These are phyloP conservation scores for Protobothrops mucrosquamatus DNA, from an alignment of 2,113 vertebrate species.

Conservation along the genomic window DNA sequence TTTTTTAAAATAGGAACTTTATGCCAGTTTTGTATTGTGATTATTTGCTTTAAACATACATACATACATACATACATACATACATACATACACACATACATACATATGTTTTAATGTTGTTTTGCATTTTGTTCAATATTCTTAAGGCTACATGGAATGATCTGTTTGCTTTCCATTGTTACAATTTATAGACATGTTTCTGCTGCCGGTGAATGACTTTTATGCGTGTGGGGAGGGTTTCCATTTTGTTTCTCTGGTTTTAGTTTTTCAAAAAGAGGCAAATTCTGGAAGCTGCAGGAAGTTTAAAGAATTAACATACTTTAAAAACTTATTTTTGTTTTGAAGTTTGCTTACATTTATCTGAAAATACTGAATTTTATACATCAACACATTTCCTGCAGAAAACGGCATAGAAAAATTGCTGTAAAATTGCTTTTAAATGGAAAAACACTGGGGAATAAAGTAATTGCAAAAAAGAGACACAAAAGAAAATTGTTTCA, in stretches of 20 bases:
- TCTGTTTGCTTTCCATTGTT: slow-evolving; percentile 46
- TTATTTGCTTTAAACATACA: slow-evolving; percentile 61
- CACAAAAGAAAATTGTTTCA: slow-evolving; percentile 41
- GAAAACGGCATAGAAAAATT: slow-evolving; percentile 34
- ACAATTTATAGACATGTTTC: slow-evolving; percentile 38
- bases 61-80: too few species aligned
- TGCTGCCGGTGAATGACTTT: slow-evolving; percentile 22
- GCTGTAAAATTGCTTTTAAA: slow-evolving; percentile 30
- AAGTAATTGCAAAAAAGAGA: slow-evolving; percentile 28
- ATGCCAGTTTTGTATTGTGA: slow-evolving; percentile 55
- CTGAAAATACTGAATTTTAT: slow-evolving; percentile 25
- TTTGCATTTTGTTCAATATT: slow-evolving; percentile 59
- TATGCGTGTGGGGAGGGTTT: not conserved
- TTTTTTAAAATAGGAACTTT: slow-evolving; percentile 46
- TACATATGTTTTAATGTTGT: slow-evolving; percentile 66
- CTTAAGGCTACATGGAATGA: slow-evolving; percentile 55
- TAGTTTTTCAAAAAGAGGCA: not conserved
- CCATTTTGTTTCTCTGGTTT: not conserved
- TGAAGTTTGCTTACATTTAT: slow-evolving; percentile 29
- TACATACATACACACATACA: slow-evolving; percentile 14
- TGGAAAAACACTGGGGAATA: slow-evolving; percentile 32
- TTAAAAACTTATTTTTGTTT: slow-evolving; percentile 39
- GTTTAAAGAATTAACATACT: slow-evolving; percentile 25
- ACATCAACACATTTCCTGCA: slow-evolving; percentile 15
- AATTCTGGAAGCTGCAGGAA: slow-evolving; percentile 2